These are phyloP conservation scores for Suncus etruscus DNA, from an alignment of 2,113 vertebrate species.

Conservation along the genomic window DNA sequence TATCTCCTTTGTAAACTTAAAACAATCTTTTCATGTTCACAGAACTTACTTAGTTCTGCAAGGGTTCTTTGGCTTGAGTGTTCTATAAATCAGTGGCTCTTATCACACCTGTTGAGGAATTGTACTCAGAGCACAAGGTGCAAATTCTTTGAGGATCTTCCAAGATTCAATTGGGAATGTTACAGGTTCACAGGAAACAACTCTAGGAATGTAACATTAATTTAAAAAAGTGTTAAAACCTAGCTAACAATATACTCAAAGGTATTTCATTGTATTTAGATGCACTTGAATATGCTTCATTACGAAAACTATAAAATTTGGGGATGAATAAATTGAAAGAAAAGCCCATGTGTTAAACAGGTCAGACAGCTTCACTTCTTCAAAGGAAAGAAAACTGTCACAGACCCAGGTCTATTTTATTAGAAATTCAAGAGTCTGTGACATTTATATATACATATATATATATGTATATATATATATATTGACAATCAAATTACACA, in stretches of 20 bases:
- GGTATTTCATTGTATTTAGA: conserved; percentile 44
- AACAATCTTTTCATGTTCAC: background rate
- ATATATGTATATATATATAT: conserved; percentile 81
- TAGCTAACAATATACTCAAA: conserved; percentile 39
- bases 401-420: conserved; percentile 86
- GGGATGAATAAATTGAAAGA: conserved; percentile 69
- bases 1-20: conserved; percentile 57
- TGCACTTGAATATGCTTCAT: conserved; percentile 50
- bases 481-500: conserved; percentile 86
- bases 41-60: conserved; percentile 63
- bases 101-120: conserved; percentile 17
- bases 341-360: conserved; percentile 49
- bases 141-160: conserved; percentile 6
- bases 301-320: conserved; percentile 54
- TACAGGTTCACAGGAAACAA: conserved; percentile 57
- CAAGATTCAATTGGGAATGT: conserved; percentile 55
- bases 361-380: conserved; percentile 69
- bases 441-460: conserved; percentile 86
- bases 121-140: conserved; percentile 22
- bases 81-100: background rate
- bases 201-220: conserved; percentile 49
- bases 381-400: conserved; percentile 77
- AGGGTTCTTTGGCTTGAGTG: conserved; percentile 62
- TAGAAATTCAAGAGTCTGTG: conserved; percentile 85
- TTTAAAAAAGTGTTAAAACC: conserved; percentile 60